A percentile compares a stretch with the other conserved stretches of the same genome.
Evolutionary conservation across 2,113 vertebrate genomes (phyloP).

Genomic region (Diphyllodes magnificus): DNA sequence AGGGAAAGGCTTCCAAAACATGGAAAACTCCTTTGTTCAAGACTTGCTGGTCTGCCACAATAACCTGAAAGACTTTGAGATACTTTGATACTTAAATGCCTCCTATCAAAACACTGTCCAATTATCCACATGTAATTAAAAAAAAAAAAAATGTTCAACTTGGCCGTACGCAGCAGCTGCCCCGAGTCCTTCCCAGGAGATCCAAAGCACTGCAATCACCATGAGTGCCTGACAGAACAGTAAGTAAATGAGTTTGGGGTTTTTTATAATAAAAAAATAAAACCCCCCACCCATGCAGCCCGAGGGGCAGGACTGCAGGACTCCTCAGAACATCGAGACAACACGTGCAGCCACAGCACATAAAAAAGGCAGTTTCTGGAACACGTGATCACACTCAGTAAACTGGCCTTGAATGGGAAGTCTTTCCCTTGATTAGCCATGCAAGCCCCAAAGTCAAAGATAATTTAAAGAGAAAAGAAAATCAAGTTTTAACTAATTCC

Average conservation of each 20-base stretch:
- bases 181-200: neutral
- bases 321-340: neutral
- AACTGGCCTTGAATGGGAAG: neutral
- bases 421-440: neutral
- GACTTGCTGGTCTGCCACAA: accelerated
- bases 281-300: neutral
- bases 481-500: neutral
- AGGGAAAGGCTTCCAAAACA: neutral
- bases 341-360: neutral
- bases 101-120: neutral
- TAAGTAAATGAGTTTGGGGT: neutral
- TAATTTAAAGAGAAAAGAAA: neutral
- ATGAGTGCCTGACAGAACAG: neutral
- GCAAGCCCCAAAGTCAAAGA: neutral
- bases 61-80: neutral
- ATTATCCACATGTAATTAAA: neutral
- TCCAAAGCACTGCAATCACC: neutral
- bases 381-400: neutral
- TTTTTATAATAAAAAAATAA: neutral
- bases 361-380: neutral
- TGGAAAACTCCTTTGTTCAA: neutral
- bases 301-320: neutral
- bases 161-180: accelerated
- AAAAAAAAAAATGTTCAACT: neutral
- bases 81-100: neutral